Base-by-base conservation (phyloP, 2,888 invertebrate species). In the Scotopteryx bipunctaria region DNA sequence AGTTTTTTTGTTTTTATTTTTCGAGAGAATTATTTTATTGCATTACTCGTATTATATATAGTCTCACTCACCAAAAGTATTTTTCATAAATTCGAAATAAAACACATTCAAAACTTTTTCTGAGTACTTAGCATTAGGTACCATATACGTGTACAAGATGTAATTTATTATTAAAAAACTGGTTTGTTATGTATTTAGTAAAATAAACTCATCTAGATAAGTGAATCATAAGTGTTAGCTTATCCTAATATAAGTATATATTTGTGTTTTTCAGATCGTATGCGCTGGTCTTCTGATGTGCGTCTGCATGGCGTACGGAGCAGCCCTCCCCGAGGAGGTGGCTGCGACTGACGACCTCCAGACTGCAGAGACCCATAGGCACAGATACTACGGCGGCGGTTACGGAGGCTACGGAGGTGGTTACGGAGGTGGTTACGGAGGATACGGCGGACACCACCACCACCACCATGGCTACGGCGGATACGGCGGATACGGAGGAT, bases 281-380 rank as follows among this genome's bases (percentile, higher is more conserved):
- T 71, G 62, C 52, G 47, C 73, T 6, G 66, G 67, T 35, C 55
- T 85, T 21, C 44, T 84, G 11, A n/a, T 78, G 36, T 80, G 78
- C 67, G 69, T 65, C 9, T 72, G 71, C 60, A 29, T 76, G 55
- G 81, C 80, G 11, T 78, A 74, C 59, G 69, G 72, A 0, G 61
- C 68, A 27, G 77, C 77, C 16, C 37, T 78, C 8, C 81, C 82
- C 0, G 44, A 50, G 2, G 32, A 5, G 1, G 63, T 51, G 25
- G 65, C 27, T 11, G 38, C 48, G 5, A 48, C 59, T 0, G 64
- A 53, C 1, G 69, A 60, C 21, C 46, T 66, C 2, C 58, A 68
- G 37, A 45, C 69, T 13, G 60, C 60, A 1, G 75, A 76, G 48
- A 48, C 65, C 0, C 48, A 9, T 32, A 54, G 55, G 9, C 64